Base-by-base conservation (phyloP, 2,797 vertebrate genomes). In the Catostomus latipinnis region DNA sequence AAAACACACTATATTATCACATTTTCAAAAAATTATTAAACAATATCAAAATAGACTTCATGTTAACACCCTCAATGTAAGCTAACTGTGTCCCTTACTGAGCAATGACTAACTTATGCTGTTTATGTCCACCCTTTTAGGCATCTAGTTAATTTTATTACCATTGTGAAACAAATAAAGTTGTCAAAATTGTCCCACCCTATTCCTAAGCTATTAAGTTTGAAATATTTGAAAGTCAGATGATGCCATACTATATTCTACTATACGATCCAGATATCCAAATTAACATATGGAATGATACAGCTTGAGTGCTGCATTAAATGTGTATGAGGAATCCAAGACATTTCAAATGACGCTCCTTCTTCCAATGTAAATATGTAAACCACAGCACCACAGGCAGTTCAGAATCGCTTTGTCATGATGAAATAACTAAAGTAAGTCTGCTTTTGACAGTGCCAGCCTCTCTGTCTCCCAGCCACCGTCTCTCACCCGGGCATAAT, bases 401-500 rank as follows among this genome's bases (percentile, higher is more conserved):
- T 88, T 89, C 90, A 91, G 90, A 92, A 92, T 92, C 81, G 91
- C 89, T 87, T 88, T 76, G 84, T 92, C 89, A 88, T 81, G 90
- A 93, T 87, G 86, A 92, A 93, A 92, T 93, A 91, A 92, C 92
- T 92, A 92, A 91, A 92, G 88, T 70, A 87, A 88, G 83, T 85
- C 90, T 89, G 74, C 84, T 87, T 89, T 93, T 92, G 90, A 93
- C 92, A 93, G 92, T 79, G 72, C 54, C 71, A 76, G 76, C 73
- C 78, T 76, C 81, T 69, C 66, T 52, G 63, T 80, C 84, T 88
- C 86, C 80, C 61, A 73, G 68, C 71, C 80, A 60, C 75, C 57
- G 67, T 46, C 70, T 81, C 76, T 81, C 80, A 67, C 92, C 90
- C 90, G 89, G 91, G 89, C 91, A 91, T 96, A 97, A 96, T 96